These are phyloP conservation scores for Struthidea cinerea DNA, from an alignment of 2,113 vertebrate genomes.

Conservation along the genomic window DNA sequence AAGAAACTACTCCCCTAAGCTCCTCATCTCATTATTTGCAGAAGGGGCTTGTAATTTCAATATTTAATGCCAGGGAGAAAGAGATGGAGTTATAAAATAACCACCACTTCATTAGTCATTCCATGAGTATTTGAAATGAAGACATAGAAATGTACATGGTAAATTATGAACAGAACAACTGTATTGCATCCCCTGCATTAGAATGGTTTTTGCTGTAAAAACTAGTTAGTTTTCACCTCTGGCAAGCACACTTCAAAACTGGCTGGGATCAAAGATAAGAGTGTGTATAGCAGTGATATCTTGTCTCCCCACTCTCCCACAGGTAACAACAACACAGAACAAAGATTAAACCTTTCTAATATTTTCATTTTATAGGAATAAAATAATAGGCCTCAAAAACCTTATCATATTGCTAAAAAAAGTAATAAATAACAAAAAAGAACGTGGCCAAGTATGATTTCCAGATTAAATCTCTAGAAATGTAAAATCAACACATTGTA, in stretches of 20 bases:
- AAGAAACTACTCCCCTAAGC: not conserved
- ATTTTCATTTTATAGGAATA: not conserved
- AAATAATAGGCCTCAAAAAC: not conserved
- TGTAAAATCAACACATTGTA: not conserved
- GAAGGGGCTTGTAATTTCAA: constrained; percentile 6
- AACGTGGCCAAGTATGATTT: not conserved
- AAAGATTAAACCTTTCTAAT: not conserved
- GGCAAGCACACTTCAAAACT: not conserved
- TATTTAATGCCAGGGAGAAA: constrained; percentile 18
- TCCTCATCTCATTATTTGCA: not conserved
- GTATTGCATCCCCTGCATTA: not conserved
- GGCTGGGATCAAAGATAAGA: not conserved
- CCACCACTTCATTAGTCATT: constrained; percentile 14
- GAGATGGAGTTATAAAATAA: not conserved
- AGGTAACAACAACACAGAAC: not conserved
- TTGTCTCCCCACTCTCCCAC: not conserved
- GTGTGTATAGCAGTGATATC: not conserved
- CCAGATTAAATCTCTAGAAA: not conserved
- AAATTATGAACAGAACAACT: not conserved
- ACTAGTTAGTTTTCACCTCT: not conserved
- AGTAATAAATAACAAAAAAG: not conserved
- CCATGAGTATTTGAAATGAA: not conserved
- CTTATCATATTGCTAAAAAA: not conserved
- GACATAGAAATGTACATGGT: not conserved
- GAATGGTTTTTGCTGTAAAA: not conserved